These are phyloP conservation scores for Ailuropoda melanoleuca DNA, from an alignment of 2,113 vertebrate species.

Conservation along the genomic window DNA sequence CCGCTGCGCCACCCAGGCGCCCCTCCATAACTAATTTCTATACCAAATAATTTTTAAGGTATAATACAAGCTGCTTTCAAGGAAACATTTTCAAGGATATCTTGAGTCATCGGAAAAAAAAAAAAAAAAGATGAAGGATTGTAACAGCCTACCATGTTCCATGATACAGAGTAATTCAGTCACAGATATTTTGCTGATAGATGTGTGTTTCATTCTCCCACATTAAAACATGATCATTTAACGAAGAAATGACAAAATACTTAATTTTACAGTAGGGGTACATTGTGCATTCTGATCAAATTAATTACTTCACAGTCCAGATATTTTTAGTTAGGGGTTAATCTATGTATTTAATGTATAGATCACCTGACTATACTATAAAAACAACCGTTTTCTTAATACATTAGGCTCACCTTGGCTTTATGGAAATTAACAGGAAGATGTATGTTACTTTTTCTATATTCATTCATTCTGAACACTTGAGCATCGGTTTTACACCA, in stretches of 20 bases:
- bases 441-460: not conserved
- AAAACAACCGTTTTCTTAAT: not conserved
- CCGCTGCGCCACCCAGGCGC: too few relatives aligned
- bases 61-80: not conserved
- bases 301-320: not conserved
- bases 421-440: not conserved
- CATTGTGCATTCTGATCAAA: not conserved
- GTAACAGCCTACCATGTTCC: not conserved
- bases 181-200: not conserved
- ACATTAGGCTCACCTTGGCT: not conserved
- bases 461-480: not conserved
- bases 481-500: not conserved
- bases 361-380: not conserved
- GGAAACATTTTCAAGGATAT: not conserved
- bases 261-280: not conserved
- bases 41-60: not conserved
- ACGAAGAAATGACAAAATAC: not conserved
- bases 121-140: not conserved
- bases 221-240: not conserved
- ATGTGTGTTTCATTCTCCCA: not conserved
- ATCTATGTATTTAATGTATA: not conserved
- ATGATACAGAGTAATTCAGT: not conserved
- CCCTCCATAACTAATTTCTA: not conserved
- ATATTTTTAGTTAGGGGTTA: not conserved
- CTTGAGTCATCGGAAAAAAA: not conserved